These are phyloP conservation scores for Scomber colias DNA, from an alignment of 2,113 vertebrate genomes.

Conservation along the genomic window DNA sequence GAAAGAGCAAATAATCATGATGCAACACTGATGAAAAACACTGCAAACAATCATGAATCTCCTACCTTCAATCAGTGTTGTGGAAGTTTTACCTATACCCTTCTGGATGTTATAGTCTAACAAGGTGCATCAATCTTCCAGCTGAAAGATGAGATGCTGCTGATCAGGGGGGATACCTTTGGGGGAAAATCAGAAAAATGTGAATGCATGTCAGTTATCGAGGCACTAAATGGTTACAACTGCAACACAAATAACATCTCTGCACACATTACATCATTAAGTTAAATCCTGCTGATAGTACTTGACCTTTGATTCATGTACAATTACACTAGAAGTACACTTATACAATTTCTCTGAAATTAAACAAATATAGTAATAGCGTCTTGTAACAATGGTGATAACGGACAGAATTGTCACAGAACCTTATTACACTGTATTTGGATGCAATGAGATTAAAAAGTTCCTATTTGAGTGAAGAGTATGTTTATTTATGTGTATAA, in stretches of 20 bases:
- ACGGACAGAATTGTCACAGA: neutral
- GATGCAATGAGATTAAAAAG: neutral
- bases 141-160: slow-evolving; percentile 98
- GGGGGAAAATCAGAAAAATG: neutral
- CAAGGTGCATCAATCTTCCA: slow-evolving; percentile 95
- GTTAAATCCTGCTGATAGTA: neutral
- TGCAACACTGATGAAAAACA: neutral
- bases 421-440: neutral
- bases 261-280: no score
- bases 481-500: no score
- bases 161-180: slow-evolving; percentile 96
- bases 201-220: neutral
- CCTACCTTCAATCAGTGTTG: no score
- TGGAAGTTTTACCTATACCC: slow-evolving; percentile 79
- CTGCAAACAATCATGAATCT: neutral
- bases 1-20: neutral
- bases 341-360: neutral
- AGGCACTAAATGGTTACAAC: neutral
- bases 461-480: no score
- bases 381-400: neutral
- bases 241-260: neutral
- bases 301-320: no score
- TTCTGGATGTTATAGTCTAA: slow-evolving; percentile 99
- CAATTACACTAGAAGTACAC: no score
- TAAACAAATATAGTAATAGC: neutral